A percentile compares a stretch with the other conserved stretches of the same genome.
Evolutionary conservation across 2,888 invertebrate species (phyloP).

Genomic region (Campoplex nolae): DNA sequence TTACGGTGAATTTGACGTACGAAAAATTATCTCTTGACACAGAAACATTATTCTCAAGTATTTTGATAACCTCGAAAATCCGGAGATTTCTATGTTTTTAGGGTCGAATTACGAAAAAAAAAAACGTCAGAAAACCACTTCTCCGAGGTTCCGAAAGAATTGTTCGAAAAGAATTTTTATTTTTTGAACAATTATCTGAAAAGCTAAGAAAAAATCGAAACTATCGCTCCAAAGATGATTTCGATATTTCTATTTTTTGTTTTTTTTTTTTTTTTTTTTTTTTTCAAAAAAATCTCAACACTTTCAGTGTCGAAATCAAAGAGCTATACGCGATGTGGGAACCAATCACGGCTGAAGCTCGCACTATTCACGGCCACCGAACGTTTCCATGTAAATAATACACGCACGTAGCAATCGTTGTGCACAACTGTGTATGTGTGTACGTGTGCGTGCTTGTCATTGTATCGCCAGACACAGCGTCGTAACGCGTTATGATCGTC

Average conservation of each 20-base stretch:
- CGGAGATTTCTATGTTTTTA: too few relatives aligned
- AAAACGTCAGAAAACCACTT: too few relatives aligned
- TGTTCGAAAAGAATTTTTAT: neutral
- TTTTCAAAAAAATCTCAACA: too few relatives aligned
- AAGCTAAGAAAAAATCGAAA: neutral
- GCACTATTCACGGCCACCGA: slow-evolving; percentile 36
- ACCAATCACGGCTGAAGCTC: slow-evolving; percentile 6
- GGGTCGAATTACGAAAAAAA: too few relatives aligned
- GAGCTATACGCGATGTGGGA: neutral
- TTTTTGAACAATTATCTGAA: neutral
- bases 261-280: too few relatives aligned
- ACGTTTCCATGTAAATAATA: slow-evolving; percentile 8
- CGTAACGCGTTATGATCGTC: slow-evolving; percentile 26
- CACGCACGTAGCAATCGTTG: neutral
- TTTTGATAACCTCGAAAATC: too few relatives aligned
- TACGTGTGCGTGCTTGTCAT: slow-evolving; percentile 15
- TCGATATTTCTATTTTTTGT: too few relatives aligned
- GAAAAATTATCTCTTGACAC: neutral
- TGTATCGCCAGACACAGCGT: slow-evolving; percentile 40
- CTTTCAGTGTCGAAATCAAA: neutral
- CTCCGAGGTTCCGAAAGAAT: too few relatives aligned
- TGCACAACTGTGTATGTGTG: neutral
- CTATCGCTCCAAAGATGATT: neutral
- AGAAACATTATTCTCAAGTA: neutral
- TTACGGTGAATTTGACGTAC: neutral